Percentiles rank a stretch among this genome's conserved stretches.
phyloP scores from a whole-genome alignment of 2,888 invertebrate genomes.

The Tenthredo mesomela region DNA sequence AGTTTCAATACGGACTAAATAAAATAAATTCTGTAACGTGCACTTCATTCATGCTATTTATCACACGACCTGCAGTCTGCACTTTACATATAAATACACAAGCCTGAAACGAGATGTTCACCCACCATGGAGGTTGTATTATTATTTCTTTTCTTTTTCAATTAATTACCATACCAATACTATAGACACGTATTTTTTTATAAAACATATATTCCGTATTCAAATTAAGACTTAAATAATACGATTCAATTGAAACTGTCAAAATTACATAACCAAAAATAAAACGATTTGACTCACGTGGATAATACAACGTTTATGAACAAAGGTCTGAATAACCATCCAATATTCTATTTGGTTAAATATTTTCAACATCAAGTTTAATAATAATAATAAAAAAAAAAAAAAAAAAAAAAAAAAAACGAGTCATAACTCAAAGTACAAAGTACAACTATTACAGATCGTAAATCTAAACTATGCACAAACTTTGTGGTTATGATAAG shows the following conservation, averaged over 20 bases:
- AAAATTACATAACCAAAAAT: slow-evolving; percentile 45
- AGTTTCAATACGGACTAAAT: neutral
- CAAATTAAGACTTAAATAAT: neutral
- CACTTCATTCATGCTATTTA: slow-evolving; percentile 38
- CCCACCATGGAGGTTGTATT: slow-evolving; percentile 71
- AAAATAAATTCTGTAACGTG: slow-evolving; percentile 46
- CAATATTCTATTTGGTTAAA: neutral
- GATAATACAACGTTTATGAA: neutral
- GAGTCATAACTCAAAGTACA: neutral
- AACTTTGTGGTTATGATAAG: slow-evolving; percentile 8
- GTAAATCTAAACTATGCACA: neutral
- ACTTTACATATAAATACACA: slow-evolving; percentile 27
- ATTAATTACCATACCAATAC: slow-evolving; percentile 18
- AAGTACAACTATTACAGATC: neutral
- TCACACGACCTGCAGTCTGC: slow-evolving; percentile 7
- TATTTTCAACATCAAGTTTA: neutral
- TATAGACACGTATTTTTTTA: neutral
- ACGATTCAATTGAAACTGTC: neutral
- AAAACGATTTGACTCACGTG: neutral
- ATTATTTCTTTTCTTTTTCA: slow-evolving; percentile 23
- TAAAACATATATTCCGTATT: neutral
- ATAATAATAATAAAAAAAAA: too few species aligned
- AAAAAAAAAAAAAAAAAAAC: too few species aligned
- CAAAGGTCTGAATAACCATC: neutral
- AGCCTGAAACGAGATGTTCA: slow-evolving; percentile 67